Base-by-base conservation (phyloP, 2,888 invertebrate species). In the Aphidoletes aphidimyza region DNA sequence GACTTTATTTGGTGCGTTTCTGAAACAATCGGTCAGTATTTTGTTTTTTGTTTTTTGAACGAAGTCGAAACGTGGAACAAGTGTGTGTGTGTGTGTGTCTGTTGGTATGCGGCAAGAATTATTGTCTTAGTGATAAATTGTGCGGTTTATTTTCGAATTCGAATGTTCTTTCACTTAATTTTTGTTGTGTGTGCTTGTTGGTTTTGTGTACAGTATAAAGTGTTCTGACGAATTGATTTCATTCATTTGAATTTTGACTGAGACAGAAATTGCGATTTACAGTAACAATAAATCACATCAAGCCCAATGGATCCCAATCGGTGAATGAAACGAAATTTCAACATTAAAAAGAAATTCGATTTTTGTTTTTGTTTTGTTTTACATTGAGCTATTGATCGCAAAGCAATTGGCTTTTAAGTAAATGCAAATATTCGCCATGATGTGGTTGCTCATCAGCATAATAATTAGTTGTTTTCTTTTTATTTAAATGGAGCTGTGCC, bases 391-490 rank as follows among this genome's bases (percentile, higher is more conserved):
- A 1, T 30, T 30, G 30, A 30, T 69, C n/a, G n/a, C 54, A 54
- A 54, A 54, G 22, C 47, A 47, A n/a, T n/a, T n/a, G n/a, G n/a
- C n/a, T n/a, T n/a, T n/a, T 19, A 17, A n/a, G 14, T 22, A 22
- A 54, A 54, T 22, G 69, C 11, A 69, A 69, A 69, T 69, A 14
- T n/a, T 69, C 69, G 69, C 69, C 8, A 30, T 8, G 2, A 11
- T 26, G 26, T 34, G n/a, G n/a, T n/a, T n/a, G 69, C 69, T 69
- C 69, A 69, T 69, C 69, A 69, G 69, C 69, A 69, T 69, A 69
- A 69, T 69, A 69, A 69, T 69, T 69, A 69, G 30, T 54, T 8
- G 54, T 69, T 69, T 69, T 69, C 69, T 30, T 69, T 69, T 69
- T 69, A 69, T 69, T 69, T 14, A 69, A 14, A 69, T 69, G 19